A percentile compares a stretch with the other conserved stretches of the same genome.
Conservation (phyloP, 2,888 invertebrate species). For the Orchesellides sinensis region DNA sequence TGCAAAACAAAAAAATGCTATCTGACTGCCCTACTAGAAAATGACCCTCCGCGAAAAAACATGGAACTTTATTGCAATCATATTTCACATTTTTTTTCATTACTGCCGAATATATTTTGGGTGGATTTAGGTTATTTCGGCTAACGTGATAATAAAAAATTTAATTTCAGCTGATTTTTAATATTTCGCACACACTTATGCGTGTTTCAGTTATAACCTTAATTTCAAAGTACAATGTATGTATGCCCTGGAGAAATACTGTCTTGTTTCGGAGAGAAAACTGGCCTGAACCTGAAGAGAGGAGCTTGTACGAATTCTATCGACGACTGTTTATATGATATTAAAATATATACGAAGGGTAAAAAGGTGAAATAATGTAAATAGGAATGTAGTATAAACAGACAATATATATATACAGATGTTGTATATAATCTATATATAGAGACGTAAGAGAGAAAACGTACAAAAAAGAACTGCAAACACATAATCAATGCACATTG, state of each 20-base stretch:
- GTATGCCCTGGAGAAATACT: slow-evolving; percentile 56
- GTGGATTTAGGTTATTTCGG: slow-evolving; percentile 12
- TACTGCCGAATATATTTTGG: not conserved
- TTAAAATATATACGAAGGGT: slow-evolving; percentile 23
- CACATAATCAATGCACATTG: slow-evolving; percentile 62
- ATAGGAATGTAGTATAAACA: not conserved
- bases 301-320: slow-evolving; percentile 9
- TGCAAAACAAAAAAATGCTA: slow-evolving; percentile 3
- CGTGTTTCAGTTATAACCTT: not conserved
- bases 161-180: not conserved
- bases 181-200: not conserved
- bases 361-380: slow-evolving; percentile 23
- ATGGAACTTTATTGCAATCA: not conserved
- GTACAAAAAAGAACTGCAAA: slow-evolving; percentile 52
- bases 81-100: not conserved
- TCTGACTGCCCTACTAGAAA: not conserved
- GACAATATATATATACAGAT: slow-evolving; percentile 31
- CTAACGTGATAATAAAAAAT: not conserved
- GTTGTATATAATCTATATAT: slow-evolving; percentile 36
- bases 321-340: not conserved
- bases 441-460: slow-evolving; percentile 40
- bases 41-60: not conserved
- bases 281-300: slow-evolving; percentile 19
- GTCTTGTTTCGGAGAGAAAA: not conserved
- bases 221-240: not conserved